These are phyloP conservation scores for Argya squamiceps DNA, from an alignment of 2,797 vertebrate genomes.

Conservation along the genomic window DNA sequence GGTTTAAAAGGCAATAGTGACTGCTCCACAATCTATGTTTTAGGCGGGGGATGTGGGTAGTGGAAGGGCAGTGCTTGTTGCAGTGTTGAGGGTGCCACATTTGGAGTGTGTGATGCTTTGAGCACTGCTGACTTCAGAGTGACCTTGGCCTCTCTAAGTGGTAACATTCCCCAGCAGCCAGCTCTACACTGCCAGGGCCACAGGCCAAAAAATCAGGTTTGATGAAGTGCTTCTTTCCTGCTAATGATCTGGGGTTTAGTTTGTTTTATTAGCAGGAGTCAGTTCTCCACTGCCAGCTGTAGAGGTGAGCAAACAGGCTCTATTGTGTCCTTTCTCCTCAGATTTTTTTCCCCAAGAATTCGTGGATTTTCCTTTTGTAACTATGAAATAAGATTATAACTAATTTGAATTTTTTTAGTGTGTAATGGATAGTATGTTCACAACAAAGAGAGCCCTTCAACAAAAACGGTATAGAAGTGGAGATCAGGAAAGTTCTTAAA, in stretches of 20 bases:
- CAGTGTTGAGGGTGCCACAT: too few relatives aligned
- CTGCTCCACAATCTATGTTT: not conserved
- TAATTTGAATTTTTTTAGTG: not conserved
- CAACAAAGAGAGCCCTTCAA: not conserved
- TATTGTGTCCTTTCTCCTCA: not conserved
- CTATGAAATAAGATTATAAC: not conserved
- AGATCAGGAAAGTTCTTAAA: not conserved
- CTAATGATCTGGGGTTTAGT: not conserved
- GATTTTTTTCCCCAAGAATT: not conserved
- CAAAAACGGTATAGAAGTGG: rapidly evolving
- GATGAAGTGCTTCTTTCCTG: not conserved
- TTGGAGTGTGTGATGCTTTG: not conserved
- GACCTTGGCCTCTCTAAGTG: not conserved
- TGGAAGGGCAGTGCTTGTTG: not conserved
- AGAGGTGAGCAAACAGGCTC: not conserved
- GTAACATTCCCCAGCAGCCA: not conserved
- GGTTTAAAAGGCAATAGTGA: not conserved
- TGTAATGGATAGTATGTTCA: not conserved
- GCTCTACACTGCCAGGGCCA: not conserved
- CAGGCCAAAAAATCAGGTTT: not conserved
- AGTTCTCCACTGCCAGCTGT: not conserved
- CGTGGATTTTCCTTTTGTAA: not conserved
- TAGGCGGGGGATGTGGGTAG: not conserved
- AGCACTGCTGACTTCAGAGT: not conserved
- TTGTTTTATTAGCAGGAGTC: not conserved